Evolutionary conservation across 37 sponge, comb jelly and placozoan genomes (phyloP), one percentile per base, ranked within the genome.

Genomic region (Diacarnus erythraeanus): DNA sequence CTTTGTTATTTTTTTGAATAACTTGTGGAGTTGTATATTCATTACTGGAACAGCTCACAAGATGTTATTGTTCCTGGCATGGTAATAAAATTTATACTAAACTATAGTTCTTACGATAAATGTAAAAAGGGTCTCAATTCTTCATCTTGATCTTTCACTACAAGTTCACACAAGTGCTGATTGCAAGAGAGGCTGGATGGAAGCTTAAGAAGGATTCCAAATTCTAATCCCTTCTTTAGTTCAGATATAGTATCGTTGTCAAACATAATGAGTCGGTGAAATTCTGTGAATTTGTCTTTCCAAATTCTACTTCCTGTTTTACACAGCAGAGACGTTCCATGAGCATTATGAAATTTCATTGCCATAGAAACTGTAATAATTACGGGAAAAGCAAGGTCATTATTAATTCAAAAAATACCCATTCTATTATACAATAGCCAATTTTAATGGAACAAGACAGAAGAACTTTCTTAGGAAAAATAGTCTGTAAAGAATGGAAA

Each of bases 211-310:
- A 33, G 59, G 33, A 47, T 29, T 1, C 80, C 80, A 54, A 69
- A 80, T n/a, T 80, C 68, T 20, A 80, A 39, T 23, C 80, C 80
- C 15, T 35, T 21, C 71, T 70, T 70, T 20, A 80, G 3, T 2
- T 38, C 68, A 2, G 10, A 18, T 35, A 79, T 79, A 2, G 17
- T 9, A 26, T 44, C 69, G 21, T 38, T 15, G 35, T 15, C 29
- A 38, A 70, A n/a, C 57, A 38, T 37, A 35, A 44, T 69, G 3
- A 12, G 5, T 9, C 6, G n/a, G 9, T 69, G 4, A 42, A 25
- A 42, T 3, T 40, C 42, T 44, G 23, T 8, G 6, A 72, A 22
- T 20, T 26, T 22, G 2, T 72, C 73, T 44, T 38, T 18, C 73
- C 73, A 72, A 43, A n/a, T n/a, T n/a, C n/a, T n/a, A n/a, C n/a